phyloP scores from a whole-genome alignment of 2,888 invertebrate species.

The Hartigia nigra region DNA sequence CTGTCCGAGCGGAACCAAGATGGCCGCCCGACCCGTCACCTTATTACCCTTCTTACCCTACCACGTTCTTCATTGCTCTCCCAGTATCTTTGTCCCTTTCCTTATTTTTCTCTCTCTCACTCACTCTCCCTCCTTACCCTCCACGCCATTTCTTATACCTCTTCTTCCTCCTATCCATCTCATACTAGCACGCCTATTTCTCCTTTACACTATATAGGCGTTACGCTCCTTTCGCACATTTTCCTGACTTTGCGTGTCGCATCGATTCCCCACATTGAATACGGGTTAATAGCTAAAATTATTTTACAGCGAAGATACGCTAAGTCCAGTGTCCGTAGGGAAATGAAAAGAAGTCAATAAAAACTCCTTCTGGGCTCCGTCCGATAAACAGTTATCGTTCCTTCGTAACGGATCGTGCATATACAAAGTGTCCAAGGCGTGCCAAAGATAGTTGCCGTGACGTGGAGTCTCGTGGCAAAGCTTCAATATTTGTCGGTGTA shows the following conservation, averaged over 20 bases:
- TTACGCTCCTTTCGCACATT: conserved; percentile 3
- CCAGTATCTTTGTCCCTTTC: not conserved
- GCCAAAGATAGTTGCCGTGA: not conserved
- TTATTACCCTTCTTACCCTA: conserved; percentile 32
- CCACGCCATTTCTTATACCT: conserved; percentile 9
- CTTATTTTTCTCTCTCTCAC: conserved; percentile 7
- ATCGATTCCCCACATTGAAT: conserved; percentile 18
- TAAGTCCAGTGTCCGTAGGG: not conserved
- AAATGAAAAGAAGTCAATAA: not conserved
- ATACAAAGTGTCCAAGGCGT: not conserved
- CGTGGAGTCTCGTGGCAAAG: not conserved
- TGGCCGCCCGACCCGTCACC: conserved; percentile 39
- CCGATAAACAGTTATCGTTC: not conserved
- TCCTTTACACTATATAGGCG: not conserved
- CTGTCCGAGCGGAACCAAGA: conserved; percentile 56
- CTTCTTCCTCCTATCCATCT: conserved; percentile 8
- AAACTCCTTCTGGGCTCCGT: not conserved
- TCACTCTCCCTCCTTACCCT: conserved; percentile 6
- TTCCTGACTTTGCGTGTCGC: conserved; percentile 10
- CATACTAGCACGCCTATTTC: not conserved
- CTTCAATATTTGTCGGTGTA: not conserved
- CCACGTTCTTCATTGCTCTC: conserved; percentile 17
- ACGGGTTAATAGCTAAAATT: conserved; percentile 11
- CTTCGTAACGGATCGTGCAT: not conserved
- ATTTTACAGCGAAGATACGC: not conserved